Evolutionary conservation across 1,140 invertebrate species (phyloP).

Genomic region (Macrocentrus cingulum): DNA sequence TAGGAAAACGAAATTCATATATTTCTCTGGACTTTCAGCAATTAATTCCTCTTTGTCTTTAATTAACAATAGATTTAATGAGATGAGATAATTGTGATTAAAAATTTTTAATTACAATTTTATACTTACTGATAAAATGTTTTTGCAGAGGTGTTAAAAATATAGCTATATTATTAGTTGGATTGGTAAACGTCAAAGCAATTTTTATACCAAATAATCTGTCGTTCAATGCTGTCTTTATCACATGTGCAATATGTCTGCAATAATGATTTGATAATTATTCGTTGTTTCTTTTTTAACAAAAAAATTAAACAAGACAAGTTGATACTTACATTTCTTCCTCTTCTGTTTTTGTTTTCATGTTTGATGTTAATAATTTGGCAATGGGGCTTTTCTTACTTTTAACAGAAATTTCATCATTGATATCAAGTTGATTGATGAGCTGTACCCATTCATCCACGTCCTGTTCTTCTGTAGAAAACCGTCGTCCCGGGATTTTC

Average conservation of each 20-base stretch:
- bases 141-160: too few species aligned
- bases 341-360: neutral
- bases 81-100: neutral
- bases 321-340: neutral
- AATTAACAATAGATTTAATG: neutral
- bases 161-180: too few species aligned
- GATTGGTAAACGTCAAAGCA: too few species aligned
- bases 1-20: constrained; percentile 6
- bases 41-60: neutral
- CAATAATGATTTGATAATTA: too few species aligned
- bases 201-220: too few species aligned
- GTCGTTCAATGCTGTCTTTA: too few species aligned
- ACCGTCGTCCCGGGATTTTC: constrained; percentile 11
- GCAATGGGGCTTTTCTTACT: neutral
- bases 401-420: neutral
- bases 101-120: neutral
- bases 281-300: too few species aligned
- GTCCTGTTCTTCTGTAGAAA: neutral
- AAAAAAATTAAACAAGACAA: neutral
- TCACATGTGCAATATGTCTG: too few species aligned
- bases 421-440: constrained; percentile 12
- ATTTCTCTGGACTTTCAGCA: neutral
- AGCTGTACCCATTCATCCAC: constrained; percentile 10
- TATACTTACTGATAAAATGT: constrained; percentile 8
- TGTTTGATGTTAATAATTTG: neutral